Base-by-base conservation (phyloP, 2,797 vertebrate species). In the Enteromius unitaeniatus region DNA sequence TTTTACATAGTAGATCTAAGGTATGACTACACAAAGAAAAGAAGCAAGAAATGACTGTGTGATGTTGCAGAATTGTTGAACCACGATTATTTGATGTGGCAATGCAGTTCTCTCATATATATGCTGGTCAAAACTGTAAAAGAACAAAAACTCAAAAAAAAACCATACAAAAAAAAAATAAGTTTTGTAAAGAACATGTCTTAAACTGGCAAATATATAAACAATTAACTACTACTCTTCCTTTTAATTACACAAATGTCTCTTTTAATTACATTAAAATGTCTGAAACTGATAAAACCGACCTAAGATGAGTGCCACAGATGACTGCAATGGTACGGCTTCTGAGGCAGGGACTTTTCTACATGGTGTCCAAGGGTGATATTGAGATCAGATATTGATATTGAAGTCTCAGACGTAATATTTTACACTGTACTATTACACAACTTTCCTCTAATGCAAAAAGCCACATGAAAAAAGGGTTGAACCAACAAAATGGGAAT, bases 401-500 rank as follows among this genome's bases (percentile, higher is more conserved):
- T 45, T 45, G 42, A 47, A 1, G 11, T 47, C 45, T 47, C 11
- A 47, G 45, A 47, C 3, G 13, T 47, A 3, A 58, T 58, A 58
- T 58, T 58, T 58, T 26, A 58, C n/a, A 23, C n/a, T 58, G 17
- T 31, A 26, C 19, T 64, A 21, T 65, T 34, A 14, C 40, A 64
- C 23, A 78, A 78, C 60, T 49, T 49, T 17, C n/a, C 26, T 21
- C 9, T n/a, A 28, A 65, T 28, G 23, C 28, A 7, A 74, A 53
- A 74, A 73, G 5, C 19, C 4, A 73, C 4, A 51, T 26, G 31
- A 74, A 78, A 14, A 49, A 65, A 23, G 34, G 6, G 79, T 78
- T 73, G 80, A 83, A 64, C 79, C 78, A 82, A 84, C 79, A 74
- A 90, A 90, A 87, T 86, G 73, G 86, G 79, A 70, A 58, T 31